A percentile compares a stretch with the other conserved stretches of the same genome.
Conservation (phyloP, 2,888 invertebrate species). For the Caenorhabditis zanzibari region DNA sequence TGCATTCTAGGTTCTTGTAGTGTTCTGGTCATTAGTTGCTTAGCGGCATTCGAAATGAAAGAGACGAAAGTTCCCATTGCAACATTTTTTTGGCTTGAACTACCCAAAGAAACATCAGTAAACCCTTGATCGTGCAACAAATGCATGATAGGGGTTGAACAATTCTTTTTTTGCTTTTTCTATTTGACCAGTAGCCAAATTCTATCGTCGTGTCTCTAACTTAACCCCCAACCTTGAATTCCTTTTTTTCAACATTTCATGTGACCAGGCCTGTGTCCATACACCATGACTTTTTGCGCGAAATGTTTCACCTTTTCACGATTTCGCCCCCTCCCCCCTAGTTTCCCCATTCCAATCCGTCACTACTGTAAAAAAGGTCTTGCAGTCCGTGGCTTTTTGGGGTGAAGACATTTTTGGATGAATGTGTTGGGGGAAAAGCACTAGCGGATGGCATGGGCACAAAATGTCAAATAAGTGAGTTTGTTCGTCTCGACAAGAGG, state of each 20-base stretch:
- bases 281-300: constrained; percentile 47
- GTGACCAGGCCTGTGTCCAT: constrained; percentile 45
- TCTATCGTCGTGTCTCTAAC: constrained; percentile 22
- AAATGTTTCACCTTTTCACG: constrained; percentile 48
- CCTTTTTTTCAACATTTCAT: constrained; percentile 40
- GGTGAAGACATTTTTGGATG: not conserved
- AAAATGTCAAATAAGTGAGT: constrained; percentile 66
- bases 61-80: too few species aligned
- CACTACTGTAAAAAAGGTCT: constrained; percentile 34
- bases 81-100: not conserved
- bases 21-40: too few species aligned
- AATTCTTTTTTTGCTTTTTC: constrained; percentile 11
- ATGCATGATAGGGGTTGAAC: not conserved
- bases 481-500: constrained; percentile 60
- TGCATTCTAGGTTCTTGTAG: too few species aligned
- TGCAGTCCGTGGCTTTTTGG: too few species aligned
- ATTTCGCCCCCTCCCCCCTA: not conserved
- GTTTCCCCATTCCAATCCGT: constrained; percentile 2
- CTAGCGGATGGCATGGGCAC: constrained; percentile 41
- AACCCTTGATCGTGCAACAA: not conserved
- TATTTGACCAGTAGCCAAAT: constrained; percentile 38
- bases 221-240: constrained; percentile 46
- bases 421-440: constrained; percentile 4
- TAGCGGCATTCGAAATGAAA: too few species aligned
- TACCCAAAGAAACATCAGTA: not conserved